Conservation (phyloP, 2,888 invertebrate species). For the Galerucella pusilla region DNA sequence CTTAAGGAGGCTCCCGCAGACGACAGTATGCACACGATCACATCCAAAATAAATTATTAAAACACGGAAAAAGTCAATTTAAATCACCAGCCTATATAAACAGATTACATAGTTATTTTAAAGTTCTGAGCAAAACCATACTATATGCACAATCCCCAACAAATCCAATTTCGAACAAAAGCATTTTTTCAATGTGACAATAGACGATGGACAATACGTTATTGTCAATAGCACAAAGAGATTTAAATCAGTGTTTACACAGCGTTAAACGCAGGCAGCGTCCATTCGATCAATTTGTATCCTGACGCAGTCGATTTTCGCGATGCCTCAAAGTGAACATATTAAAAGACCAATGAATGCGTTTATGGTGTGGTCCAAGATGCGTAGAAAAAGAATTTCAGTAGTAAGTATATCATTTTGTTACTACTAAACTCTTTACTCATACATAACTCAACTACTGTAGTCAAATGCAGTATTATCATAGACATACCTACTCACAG, state of each 20-base stretch:
- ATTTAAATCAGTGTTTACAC: conserved; percentile 64
- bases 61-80: background rate
- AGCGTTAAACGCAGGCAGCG: conserved; percentile 60
- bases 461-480: too few species aligned
- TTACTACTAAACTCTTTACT: background rate
- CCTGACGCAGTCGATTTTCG: conserved; percentile 44
- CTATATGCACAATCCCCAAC: conserved; percentile 45
- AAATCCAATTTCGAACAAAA: conserved; percentile 54
- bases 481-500: too few species aligned
- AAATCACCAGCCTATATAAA: conserved; percentile 23
- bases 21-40: too few species aligned
- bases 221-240: conserved; percentile 62
- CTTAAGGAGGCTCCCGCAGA: too few species aligned
- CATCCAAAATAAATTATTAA: too few species aligned
- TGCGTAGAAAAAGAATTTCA: conserved; percentile 84
- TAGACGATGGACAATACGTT: conserved; percentile 57
- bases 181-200: conserved; percentile 56
- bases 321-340: conserved; percentile 48
- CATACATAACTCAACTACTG: background rate
- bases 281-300: conserved; percentile 51
- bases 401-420: conserved; percentile 47
- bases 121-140: conserved; percentile 35
- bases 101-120: conserved; percentile 37
- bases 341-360: conserved; percentile 92
- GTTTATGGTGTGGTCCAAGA: conserved; percentile 88